Base-by-base conservation (phyloP, 2,888 invertebrate species). In the Aphrophora alni region DNA sequence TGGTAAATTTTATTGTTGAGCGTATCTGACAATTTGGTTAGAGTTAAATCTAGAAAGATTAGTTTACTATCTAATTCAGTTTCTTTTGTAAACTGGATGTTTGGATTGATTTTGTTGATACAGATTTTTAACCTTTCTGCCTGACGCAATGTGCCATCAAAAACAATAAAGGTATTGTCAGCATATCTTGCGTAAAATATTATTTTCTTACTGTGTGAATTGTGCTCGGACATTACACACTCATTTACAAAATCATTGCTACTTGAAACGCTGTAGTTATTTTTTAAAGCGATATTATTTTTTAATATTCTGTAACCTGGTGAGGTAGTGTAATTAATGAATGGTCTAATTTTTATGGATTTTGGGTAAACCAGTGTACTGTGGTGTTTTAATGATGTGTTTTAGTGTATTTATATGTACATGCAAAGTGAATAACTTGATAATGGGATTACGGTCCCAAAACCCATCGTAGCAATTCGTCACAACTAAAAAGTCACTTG, bases 81-180 rank as follows among this genome's bases (percentile, higher is more conserved):
- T 51, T 75, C 51, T 25, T 38, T 12, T 44, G 38, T 75, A 25
- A 75, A 75, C 26, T 75, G 38, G 5, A 75, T 14, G 0, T 75
- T 75, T 7, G 1, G 44, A 14, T 44, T 25, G 2, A 75, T 26
- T 10, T 21, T 75, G 8, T 25, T 75, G 4, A 25, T 7, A 25
- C 5, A 25, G 17, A 26, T 38, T 38, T 51, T 75, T 8, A 75
- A 75, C 17, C 25, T 12, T 17, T 44, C 25, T 1, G 51, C 25
- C 26, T 75, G 75, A 17, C 75, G 24, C 24, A 10, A 14, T 38
- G 38, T 75, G 24, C 44, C 51, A 25, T 75, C 51, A 44, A 17
- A 75, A 17, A 75, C n/a, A 25, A 73, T 33, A 0, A 73, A 10
- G 25, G 26, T 51, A 25, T 51, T 25, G 14, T 75, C 75, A 24